phyloP scores from a whole-genome alignment of 1,140 invertebrate species.

The Drosophila nasuta region DNA sequence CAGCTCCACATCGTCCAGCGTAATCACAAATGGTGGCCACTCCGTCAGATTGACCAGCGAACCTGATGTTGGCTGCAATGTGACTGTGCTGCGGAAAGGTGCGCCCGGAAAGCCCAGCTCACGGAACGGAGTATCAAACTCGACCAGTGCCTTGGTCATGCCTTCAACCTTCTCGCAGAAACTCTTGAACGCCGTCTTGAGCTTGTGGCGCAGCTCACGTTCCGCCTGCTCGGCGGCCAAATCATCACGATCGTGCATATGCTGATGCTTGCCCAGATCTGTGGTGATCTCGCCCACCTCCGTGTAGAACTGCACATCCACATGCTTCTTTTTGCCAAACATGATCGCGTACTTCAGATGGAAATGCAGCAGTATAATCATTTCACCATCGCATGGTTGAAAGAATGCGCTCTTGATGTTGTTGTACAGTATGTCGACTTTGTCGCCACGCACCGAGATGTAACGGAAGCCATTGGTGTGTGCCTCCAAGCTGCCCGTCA shows the following conservation, averaged over 20 bases:
- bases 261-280: conserved; percentile 99
- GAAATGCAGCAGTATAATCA: conserved; percentile 99
- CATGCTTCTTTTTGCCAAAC: conserved; percentile 99
- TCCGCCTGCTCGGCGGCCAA: conserved; percentile 99
- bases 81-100: conserved; percentile 98
- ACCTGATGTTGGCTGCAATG: conserved; percentile 98
- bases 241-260: conserved; percentile 99
- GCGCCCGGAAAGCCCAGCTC: conserved; percentile 99
- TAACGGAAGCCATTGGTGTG: conserved; percentile 99
- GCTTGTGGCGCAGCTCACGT: conserved; percentile 96
- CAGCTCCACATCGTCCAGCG: conserved; percentile 98
- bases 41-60: conserved; percentile 99
- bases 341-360: conserved; percentile 99
- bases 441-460: conserved; percentile 98
- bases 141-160: conserved; percentile 98
- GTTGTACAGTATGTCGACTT: conserved; percentile 99
- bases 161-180: conserved; percentile 99
- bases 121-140: conserved; percentile 99
- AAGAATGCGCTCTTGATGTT: conserved; percentile 99
- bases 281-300: conserved; percentile 99
- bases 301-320: conserved; percentile 99
- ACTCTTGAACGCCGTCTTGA: conserved; percentile 98
- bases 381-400: conserved; percentile 99
- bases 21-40: conserved; percentile 99
- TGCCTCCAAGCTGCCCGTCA: conserved; percentile 97